Percentiles rank a stretch among this genome's conserved stretches.
phyloP scores from a whole-genome alignment of 2,113 vertebrate species.

The Antennarius striatus region DNA sequence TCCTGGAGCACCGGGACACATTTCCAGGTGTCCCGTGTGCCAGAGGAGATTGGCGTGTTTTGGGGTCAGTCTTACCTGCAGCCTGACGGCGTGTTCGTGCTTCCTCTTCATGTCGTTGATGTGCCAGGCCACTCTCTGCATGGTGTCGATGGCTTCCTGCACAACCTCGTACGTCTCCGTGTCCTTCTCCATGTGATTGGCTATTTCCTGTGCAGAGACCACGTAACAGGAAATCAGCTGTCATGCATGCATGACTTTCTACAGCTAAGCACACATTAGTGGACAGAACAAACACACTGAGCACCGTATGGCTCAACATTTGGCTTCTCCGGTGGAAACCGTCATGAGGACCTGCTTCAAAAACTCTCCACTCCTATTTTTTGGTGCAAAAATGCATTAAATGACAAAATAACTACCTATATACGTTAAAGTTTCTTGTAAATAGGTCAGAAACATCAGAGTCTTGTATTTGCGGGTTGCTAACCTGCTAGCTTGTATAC shows the following conservation, averaged over 20 bases:
- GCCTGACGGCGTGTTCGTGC: conserved; percentile 90
- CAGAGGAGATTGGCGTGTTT: background rate
- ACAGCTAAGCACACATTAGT: conserved; percentile 9
- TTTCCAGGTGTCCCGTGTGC: too few relatives aligned
- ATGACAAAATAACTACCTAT: too few relatives aligned
- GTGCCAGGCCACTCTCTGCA: conserved; percentile 98
- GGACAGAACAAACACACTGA: conserved; percentile 45
- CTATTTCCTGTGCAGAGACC: conserved; percentile 87
- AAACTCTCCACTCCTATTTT: background rate
- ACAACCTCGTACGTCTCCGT: conserved; percentile 95
- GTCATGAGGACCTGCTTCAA: background rate
- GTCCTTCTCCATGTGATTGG: conserved; percentile 95
- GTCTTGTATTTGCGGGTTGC: too few relatives aligned
- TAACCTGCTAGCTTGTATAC: too few relatives aligned
- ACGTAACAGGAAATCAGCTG: conserved; percentile 12
- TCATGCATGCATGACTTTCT: conserved; percentile 10
- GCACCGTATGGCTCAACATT: conserved; percentile 71
- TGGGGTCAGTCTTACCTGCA: conserved; percentile 83
- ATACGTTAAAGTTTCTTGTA: too few relatives aligned
- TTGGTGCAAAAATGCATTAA: too few relatives aligned
- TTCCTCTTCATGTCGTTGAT: conserved; percentile 99
- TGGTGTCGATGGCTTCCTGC: conserved; percentile 96
- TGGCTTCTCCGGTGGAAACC: conserved; percentile 45
- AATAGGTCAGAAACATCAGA: too few relatives aligned
- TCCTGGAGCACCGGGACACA: too few relatives aligned